Base-by-base conservation (phyloP, 2,888 invertebrate genomes). In the Tethea ocularis region DNA sequence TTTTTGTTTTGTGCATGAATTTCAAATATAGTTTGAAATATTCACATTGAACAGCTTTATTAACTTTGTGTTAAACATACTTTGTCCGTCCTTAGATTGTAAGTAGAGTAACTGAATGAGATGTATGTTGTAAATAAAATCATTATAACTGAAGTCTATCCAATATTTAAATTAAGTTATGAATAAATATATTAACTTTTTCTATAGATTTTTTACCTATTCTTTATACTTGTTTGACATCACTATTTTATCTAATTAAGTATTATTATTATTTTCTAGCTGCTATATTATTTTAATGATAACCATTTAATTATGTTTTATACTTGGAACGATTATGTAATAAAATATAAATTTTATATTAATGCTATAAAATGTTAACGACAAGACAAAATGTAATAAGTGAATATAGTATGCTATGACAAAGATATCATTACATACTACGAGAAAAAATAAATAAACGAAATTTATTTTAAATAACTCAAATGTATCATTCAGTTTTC, bases 301-400 rank as follows among this genome's bases (percentile, higher is more conserved):
- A 41, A 38, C 38, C n/a, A 38, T 38, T n/a, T 15, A 38, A n/a
- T 38, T 38, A 4, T 38, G 2, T 38, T 38, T 38, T 38, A 38
- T 15, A 38, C n/a, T 38, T 17, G 15, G 17, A 38, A 38, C 11
- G 5, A 38, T n/a, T 38, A 6, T 41, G 10, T 20, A 4, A 6
- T 15, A 46, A 20, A 20, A 20, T 1, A 10, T 60, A 63, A 60
- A 72, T 67, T 61, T 72, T 70, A 67, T 67, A 63, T 67, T 61
- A 61, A 72, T 75, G 73, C 75, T 74, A 75, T 74, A 74, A 72
- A n/a, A 64, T 64, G 62, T 71, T 67, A 66, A 67, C 64, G 68
- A 75, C 68, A 72, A 72, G 61, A 66, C 63, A 64, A 2, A 60
- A 57, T 64, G 59, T 61, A 61, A 10, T 20, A 46, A 46, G 20